Conservation (phyloP, 2,888 invertebrate genomes). For the Folsomia manolachei region DNA sequence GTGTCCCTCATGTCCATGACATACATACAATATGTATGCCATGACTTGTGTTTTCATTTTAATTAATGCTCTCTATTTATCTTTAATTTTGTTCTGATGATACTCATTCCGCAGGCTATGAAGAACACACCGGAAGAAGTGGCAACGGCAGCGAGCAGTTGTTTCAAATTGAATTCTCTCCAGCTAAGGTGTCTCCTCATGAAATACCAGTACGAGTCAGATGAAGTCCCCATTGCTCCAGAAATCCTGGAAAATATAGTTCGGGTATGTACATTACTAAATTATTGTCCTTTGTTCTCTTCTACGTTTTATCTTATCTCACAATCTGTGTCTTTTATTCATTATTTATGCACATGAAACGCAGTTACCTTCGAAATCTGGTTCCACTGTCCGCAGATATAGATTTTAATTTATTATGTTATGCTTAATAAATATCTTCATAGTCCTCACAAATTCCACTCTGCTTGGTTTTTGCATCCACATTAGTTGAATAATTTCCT, state of each 20-base stretch:
- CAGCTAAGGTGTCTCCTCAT: conserved; percentile 84
- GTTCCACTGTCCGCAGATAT: too few relatives aligned
- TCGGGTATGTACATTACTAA: conserved; percentile 54
- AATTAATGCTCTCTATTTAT: neutral
- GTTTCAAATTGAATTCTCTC: conserved; percentile 94
- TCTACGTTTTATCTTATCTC: too few relatives aligned
- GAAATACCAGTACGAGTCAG: conserved; percentile 66
- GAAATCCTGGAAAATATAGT: conserved; percentile 64
- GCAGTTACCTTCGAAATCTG: too few relatives aligned
- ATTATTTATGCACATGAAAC: neutral
- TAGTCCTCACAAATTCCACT: too few relatives aligned
- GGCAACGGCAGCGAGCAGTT: conserved; percentile 82
- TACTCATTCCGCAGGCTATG: conserved; percentile 63
- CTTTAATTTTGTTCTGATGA: neutral
- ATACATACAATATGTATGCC: too few relatives aligned
- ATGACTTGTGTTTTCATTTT: too few relatives aligned
- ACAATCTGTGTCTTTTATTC: neutral
- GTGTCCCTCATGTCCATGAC: too few relatives aligned
- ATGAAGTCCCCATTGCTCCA: conserved; percentile 62
- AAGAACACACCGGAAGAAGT: conserved; percentile 84
- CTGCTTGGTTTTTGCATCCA: too few relatives aligned
- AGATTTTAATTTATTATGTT: too few relatives aligned
- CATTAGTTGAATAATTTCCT: too few relatives aligned
- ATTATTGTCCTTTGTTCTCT: neutral
- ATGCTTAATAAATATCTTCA: too few relatives aligned